Percentiles rank a stretch among this genome's conserved stretches.
Conservation (phyloP, 2,888 invertebrate species). For the Noctua pronuba region DNA sequence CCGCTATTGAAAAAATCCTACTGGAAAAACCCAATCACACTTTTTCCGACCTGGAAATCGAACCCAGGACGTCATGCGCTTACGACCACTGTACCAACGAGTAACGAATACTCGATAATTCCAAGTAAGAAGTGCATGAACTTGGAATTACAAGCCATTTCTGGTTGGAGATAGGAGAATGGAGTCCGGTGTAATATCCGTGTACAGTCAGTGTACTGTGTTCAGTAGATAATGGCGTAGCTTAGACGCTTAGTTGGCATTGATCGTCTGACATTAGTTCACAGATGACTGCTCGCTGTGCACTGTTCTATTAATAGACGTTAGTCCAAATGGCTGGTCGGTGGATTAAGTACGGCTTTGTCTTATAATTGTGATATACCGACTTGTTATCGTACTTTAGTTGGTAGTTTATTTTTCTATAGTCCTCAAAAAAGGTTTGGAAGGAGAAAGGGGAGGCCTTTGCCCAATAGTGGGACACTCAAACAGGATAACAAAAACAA, state of each 20-base stretch:
- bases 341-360: background rate
- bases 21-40: no score
- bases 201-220: background rate
- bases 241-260: slow-evolving; percentile 25
- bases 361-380: background rate
- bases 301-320: slow-evolving; percentile 13
- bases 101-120: no score
- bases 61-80: no score
- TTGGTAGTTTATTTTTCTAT: background rate
- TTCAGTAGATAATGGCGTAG: slow-evolving; percentile 3
- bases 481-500: no score
- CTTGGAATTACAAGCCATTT: background rate
- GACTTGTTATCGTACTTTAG: background rate
- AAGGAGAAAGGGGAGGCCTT: no score
- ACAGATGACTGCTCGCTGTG: slow-evolving; percentile 31
- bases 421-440: no score
- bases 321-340: slow-evolving; percentile 18
- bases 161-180: background rate
- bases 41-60: no score
- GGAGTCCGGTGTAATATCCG: background rate
- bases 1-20: no score
- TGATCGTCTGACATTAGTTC: slow-evolving; percentile 43
- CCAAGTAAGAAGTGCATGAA: background rate
- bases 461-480: no score
- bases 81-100: no score